phyloP scores from a whole-genome alignment of 2,797 vertebrate species.

The Pantherophis alleghaniensis region DNA sequence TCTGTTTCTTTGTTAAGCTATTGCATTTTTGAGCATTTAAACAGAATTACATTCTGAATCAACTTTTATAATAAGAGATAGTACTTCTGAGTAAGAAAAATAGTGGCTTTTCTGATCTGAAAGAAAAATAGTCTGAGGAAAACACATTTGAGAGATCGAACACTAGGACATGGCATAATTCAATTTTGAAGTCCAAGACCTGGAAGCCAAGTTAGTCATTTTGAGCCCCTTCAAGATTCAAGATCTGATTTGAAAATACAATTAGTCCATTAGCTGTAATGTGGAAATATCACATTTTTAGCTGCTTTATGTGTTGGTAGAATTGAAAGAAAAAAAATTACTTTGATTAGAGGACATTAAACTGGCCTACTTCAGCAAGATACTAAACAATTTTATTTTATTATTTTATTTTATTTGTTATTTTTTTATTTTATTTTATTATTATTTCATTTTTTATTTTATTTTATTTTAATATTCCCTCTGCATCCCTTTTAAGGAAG shows the following conservation, averaged over 20 bases:
- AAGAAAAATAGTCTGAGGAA: background rate
- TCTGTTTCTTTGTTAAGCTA: constrained; percentile 31
- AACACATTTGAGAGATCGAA: background rate
- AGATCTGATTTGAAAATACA: background rate
- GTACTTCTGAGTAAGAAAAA: background rate
- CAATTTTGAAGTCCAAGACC: background rate
- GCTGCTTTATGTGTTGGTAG: background rate
- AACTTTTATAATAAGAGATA: constrained; percentile 22
- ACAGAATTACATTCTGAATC: constrained; percentile 28
- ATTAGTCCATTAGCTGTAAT: background rate
- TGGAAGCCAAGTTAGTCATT: background rate
- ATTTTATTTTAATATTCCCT: background rate
- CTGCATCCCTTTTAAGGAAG: background rate
- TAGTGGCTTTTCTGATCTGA: background rate
- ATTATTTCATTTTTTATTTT: background rate
- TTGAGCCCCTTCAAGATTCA: background rate
- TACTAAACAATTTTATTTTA: background rate
- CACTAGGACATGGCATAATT: background rate
- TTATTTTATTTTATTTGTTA: no score
- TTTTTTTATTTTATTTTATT: no score
- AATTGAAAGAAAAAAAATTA: background rate
- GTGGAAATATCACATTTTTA: background rate
- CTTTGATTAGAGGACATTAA: background rate
- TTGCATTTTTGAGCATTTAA: constrained; percentile 37
- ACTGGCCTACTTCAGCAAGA: background rate